Conservation (phyloP, 2,113 vertebrate genomes). For the Dromas ardeola region DNA sequence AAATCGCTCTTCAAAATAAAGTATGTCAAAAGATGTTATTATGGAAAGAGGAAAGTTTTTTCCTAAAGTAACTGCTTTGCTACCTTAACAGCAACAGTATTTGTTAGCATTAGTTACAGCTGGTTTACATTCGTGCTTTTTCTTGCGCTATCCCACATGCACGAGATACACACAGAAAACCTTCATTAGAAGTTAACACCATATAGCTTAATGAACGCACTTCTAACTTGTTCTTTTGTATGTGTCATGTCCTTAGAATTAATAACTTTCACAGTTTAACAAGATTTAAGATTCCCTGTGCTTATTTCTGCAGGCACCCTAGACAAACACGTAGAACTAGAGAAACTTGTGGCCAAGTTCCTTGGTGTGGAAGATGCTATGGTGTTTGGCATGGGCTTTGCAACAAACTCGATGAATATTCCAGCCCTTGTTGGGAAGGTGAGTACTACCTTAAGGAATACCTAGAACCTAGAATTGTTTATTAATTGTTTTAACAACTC, state of each 20-base stretch:
- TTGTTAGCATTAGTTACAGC: not conserved
- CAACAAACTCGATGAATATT: slow-evolving; percentile 94
- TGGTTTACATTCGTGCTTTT: not conserved
- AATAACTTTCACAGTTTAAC: not conserved
- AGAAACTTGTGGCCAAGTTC: slow-evolving; percentile 86
- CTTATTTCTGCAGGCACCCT: slow-evolving; percentile 80
- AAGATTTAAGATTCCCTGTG: not conserved
- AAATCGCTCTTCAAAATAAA: not conserved
- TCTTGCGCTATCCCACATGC: not conserved
- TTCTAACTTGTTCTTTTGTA: not conserved
- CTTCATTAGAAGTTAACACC: not conserved
- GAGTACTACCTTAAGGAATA: slow-evolving; percentile 5
- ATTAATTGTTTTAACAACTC: not conserved
- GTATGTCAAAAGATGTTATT: not conserved
- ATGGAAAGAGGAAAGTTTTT: not conserved
- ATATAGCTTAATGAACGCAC: not conserved
- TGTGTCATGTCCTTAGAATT: not conserved
- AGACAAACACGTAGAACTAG: slow-evolving; percentile 86
- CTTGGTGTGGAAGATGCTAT: slow-evolving; percentile 86
- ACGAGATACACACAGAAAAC: not conserved
- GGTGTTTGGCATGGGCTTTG: slow-evolving; percentile 94
- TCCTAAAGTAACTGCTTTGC: not conserved
- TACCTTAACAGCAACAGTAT: not conserved
- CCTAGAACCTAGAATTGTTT: rapidly evolving
- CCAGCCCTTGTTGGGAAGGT: slow-evolving; percentile 94